A percentile compares a stretch with the other conserved stretches of the same genome.
Evolutionary conservation across 2,113 vertebrate genomes (phyloP).

Genomic region (Andinoacara biseriatus): DNA sequence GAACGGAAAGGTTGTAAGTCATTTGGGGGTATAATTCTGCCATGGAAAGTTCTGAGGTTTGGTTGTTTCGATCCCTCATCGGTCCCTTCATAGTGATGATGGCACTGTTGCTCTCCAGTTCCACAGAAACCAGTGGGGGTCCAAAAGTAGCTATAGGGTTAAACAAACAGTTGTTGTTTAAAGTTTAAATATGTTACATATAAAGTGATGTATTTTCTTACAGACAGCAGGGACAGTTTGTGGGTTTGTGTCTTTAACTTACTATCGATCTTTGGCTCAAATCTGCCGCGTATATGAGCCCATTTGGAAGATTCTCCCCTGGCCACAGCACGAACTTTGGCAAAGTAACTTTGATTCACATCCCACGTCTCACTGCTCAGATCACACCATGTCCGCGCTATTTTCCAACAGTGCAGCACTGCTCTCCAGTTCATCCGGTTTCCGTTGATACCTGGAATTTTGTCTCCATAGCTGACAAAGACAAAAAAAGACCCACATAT

Average conservation of each 20-base stretch:
- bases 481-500: neutral
- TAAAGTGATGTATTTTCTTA: neutral
- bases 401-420: conserved; percentile 80
- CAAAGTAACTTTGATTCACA: conserved; percentile 82
- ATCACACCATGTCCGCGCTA: conserved; percentile 84
- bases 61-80: conserved; percentile 80
- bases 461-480: conserved; percentile 85
- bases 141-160: conserved; percentile 82
- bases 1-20: conserved; percentile 84
- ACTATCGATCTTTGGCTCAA: conserved; percentile 88
- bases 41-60: conserved; percentile 69
- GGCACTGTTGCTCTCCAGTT: conserved; percentile 76
- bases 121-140: conserved; percentile 82
- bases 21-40: conserved; percentile 79
- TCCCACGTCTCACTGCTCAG: conserved; percentile 86
- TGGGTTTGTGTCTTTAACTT: conserved; percentile 68
- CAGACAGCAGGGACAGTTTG: neutral
- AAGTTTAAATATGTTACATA: neutral
- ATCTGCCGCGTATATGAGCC: conserved; percentile 78
- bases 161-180: neutral
- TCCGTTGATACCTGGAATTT: conserved; percentile 51
- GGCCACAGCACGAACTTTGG: conserved; percentile 81
- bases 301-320: conserved; percentile 79
- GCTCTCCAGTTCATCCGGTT: conserved; percentile 80
- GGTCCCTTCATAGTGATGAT: conserved; percentile 82